Evolutionary conservation across 2,113 vertebrate genomes (phyloP), one percentile per base, ranked within the genome.

Genomic region (Parus major): DNA sequence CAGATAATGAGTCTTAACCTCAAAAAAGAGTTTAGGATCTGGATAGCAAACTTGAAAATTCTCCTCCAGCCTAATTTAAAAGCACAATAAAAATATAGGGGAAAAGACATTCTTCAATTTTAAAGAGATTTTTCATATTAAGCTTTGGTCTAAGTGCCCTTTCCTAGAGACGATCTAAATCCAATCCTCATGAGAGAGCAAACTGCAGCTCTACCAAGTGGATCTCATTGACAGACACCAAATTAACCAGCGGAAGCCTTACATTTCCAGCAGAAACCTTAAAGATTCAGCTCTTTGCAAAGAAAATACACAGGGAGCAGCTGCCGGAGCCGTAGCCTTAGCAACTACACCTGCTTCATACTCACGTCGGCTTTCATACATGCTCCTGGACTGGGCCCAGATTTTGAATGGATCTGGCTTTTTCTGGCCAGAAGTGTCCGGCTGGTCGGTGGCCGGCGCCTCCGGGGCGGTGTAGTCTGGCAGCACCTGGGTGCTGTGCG

Each of bases 311-410:
- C 65, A 79, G 76, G 63, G 75, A 93, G 92, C 71, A 86, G 92
- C 92, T 44, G 82, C 93, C 66, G 33, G n/a, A 77, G 93, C 88
- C 49, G 92, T 82, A 97, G 96, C 90, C 96, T 65, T 73, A 93
- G 94, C 61, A 90, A 92, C 68, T 82, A 84, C 96, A 96, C 94
- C 88, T 77, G 85, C 75, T 68, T 29, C 86, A 97, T 99, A 99
- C 99, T 99, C 98, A 99, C 99, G 99, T 99, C 99, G 99, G 98
- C 99, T 99, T 99, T 99, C 99, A 99, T 99, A 99, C 99, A 99
- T 99, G 99, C 99, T 99, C 99, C 99, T 99, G 97, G 99, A 99
- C 98, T 99, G 99, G 97, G 99, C 99, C 99, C 99, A 99, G 98
- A 99, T 99, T 98, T 99, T 99, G 98, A 99, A 99, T 10, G 99